A percentile compares a stretch with the other conserved stretches of the same genome.
Evolutionary conservation across 2,888 invertebrate species (phyloP).

Genomic region (Girardia tigrina): DNA sequence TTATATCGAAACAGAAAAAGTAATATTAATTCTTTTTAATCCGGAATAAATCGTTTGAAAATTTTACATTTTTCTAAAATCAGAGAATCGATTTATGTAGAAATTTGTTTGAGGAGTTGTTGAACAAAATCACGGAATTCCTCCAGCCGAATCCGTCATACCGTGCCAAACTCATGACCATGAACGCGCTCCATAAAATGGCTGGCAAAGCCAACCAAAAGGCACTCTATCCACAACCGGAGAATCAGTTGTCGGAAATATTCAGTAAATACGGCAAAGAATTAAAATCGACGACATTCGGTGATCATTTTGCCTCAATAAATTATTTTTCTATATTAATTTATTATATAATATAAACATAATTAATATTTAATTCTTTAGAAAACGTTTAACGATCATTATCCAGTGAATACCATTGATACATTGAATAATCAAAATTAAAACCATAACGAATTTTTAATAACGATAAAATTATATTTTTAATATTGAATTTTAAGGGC

Average conservation of each 20-base stretch:
- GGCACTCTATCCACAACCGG: neutral
- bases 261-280: neutral
- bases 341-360: neutral
- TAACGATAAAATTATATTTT: neutral
- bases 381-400: too few relatives aligned
- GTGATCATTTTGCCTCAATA: too few relatives aligned
- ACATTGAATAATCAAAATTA: too few relatives aligned
- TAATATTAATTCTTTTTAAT: neutral
- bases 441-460: too few relatives aligned
- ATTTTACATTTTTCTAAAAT: too few relatives aligned
- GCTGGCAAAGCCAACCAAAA: constrained; percentile 1
- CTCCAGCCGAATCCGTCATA: neutral
- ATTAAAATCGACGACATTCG: neutral
- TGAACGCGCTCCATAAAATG: constrained; percentile 1
- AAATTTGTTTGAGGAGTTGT: constrained; percentile 1
- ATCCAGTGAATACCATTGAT: too few relatives aligned
- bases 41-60: neutral
- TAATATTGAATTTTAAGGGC: too few relatives aligned
- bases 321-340: too few relatives aligned
- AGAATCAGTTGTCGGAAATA: neutral
- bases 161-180: neutral
- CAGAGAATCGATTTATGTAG: neutral
- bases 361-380: too few relatives aligned
- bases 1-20: constrained; percentile 8
- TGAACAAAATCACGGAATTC: neutral